Conservation (phyloP, 2,797 vertebrate species). For the Carapus acus region DNA sequence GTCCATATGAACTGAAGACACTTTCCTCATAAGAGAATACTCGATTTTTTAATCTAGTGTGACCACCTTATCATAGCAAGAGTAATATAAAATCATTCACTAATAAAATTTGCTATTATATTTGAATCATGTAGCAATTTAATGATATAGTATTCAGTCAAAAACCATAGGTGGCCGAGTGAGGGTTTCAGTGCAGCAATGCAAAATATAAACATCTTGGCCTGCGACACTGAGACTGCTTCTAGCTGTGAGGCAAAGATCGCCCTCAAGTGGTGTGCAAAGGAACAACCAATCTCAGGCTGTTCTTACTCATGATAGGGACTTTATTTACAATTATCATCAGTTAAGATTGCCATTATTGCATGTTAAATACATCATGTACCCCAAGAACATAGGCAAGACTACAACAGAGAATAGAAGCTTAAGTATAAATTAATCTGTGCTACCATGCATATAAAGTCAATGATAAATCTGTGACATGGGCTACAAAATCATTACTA, state of each 20-base stretch:
- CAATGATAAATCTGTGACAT: neutral
- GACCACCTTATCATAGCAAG: no score
- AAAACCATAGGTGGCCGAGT: no score
- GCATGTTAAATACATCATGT: slow-evolving; percentile 11
- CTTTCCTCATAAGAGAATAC: no score
- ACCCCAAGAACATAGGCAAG: slow-evolving; percentile 26
- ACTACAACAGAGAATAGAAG: slow-evolving; percentile 40
- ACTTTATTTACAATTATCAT: slow-evolving; percentile 65
- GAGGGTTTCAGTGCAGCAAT: no score
- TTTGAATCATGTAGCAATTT: no score
- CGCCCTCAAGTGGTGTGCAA: slow-evolving; percentile 59
- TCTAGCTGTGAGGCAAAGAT: slow-evolving; percentile 30
- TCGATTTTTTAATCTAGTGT: no score
- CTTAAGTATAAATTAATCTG: slow-evolving; percentile 34
- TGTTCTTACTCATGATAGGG: slow-evolving; percentile 12
- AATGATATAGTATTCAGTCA: no score
- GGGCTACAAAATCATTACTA: slow-evolving; percentile 19
- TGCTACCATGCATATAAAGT: slow-evolving; percentile 8
- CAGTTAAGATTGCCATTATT: slow-evolving; percentile 24
- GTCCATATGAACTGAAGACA: no score
- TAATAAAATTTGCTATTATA: no score
- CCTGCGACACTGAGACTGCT: no score
- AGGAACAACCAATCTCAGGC: slow-evolving; percentile 30
- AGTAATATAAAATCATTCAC: no score
- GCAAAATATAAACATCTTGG: no score